phyloP scores from a whole-genome alignment of 2,113 vertebrate genomes.

The Calonectris borealis region DNA sequence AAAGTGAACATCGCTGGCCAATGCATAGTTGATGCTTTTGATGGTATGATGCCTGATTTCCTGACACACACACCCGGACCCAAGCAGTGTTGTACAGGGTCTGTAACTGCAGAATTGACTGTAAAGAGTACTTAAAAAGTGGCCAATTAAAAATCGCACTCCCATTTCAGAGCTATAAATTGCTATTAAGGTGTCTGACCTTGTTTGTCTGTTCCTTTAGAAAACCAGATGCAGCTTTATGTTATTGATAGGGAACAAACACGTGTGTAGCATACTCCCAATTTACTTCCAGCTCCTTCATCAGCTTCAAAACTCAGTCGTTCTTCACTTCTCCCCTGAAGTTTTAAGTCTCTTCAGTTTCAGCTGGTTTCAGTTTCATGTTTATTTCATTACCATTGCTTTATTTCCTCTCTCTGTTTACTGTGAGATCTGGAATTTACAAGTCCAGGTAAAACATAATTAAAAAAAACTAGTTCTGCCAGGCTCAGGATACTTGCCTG shows the following conservation, averaged over 20 bases:
- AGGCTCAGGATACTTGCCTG: background rate
- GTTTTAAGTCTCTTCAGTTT: background rate
- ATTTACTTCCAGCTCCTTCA: background rate
- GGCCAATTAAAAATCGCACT: background rate
- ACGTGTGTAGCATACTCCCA: background rate
- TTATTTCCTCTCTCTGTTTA: background rate
- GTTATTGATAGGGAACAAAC: background rate
- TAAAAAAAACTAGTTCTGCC: background rate
- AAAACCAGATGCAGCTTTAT: background rate
- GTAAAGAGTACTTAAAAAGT: background rate
- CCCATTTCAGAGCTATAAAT: background rate
- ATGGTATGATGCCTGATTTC: background rate
- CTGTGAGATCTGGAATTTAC: background rate
- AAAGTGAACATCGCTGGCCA: background rate
- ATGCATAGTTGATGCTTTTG: background rate
- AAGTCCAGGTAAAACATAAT: background rate
- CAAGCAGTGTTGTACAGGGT: background rate
- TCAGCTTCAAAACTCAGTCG: background rate
- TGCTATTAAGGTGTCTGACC: background rate
- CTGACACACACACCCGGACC: accelerated
- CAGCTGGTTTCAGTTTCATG: background rate
- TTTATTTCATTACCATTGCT: background rate
- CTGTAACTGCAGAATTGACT: background rate
- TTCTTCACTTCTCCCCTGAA: background rate
- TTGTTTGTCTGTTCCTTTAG: background rate